A percentile compares a stretch with the other conserved stretches of the same genome.
Conservation (phyloP, 2,888 invertebrate genomes). For the Troides helena region DNA sequence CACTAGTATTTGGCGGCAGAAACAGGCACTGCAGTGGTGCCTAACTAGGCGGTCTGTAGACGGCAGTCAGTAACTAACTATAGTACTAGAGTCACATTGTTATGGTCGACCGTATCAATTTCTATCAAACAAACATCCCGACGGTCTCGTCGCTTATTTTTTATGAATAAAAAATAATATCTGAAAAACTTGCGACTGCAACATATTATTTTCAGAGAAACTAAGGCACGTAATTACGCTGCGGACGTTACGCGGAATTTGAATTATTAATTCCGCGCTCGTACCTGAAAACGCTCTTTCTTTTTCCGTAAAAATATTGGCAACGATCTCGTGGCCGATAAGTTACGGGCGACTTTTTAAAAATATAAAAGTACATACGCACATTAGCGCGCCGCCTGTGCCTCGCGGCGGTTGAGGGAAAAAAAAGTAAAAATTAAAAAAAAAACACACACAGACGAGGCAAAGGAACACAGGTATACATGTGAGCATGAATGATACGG, state of each 20-base stretch:
- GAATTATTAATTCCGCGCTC: constrained; percentile 30
- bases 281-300: constrained; percentile 26
- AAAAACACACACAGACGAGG: constrained; percentile 29
- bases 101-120: no score
- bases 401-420: constrained; percentile 25
- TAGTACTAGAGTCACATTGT: no score
- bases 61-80: no score
- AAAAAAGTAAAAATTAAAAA: constrained; percentile 36
- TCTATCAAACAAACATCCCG: no score
- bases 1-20: no score
- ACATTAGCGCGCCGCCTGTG: constrained; percentile 38
- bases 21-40: no score
- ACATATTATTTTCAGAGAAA: constrained; percentile 25
- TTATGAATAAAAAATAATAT: background rate
- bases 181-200: constrained; percentile 3
- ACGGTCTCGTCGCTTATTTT: no score
- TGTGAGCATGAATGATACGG: constrained; percentile 47
- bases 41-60: no score
- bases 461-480: constrained; percentile 43
- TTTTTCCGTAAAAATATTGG: constrained; percentile 33
- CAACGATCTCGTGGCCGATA: constrained; percentile 37
- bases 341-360: constrained; percentile 33
- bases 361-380: constrained; percentile 36
- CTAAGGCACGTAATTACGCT: constrained; percentile 29
- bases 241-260: constrained; percentile 29